Evolutionary conservation across 2,888 invertebrate genomes (phyloP).

Genomic region (Eucriotettix oculatus): DNA sequence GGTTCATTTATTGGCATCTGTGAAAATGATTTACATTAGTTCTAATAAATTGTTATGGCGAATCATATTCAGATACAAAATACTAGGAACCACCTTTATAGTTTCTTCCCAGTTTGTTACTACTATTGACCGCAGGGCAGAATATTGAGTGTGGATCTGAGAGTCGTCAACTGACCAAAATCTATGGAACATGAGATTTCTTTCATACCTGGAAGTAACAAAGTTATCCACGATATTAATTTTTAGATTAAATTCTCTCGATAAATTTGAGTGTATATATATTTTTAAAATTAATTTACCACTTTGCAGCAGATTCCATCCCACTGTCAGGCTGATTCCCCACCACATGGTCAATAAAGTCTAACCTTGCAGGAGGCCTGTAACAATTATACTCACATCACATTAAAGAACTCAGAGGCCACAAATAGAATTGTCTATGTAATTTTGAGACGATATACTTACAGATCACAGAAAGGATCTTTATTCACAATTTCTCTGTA

Average conservation of each 20-base stretch:
- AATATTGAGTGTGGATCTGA: constrained; percentile 90
- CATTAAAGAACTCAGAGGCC: not conserved
- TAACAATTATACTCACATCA: constrained; percentile 16
- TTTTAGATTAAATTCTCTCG: not conserved
- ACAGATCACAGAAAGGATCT: constrained; percentile 42
- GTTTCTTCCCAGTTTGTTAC: constrained; percentile 97
- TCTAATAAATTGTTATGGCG: not conserved
- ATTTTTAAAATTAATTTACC: constrained; percentile 44
- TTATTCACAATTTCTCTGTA: constrained; percentile 34
- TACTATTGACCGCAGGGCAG: constrained; percentile 90
- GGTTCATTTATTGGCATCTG: constrained; percentile 96
- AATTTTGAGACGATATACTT: constrained; percentile 22
- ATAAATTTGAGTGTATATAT: too few species aligned
- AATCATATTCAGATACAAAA: not conserved
- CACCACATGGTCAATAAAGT: constrained; percentile 92
- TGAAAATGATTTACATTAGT: constrained; percentile 8
- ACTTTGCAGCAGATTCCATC: constrained; percentile 80
- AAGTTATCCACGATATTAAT: not conserved
- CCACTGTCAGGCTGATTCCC: constrained; percentile 88
- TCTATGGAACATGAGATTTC: constrained; percentile 56
- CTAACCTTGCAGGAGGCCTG: constrained; percentile 54
- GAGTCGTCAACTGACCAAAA: constrained; percentile 98
- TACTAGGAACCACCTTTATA: constrained; percentile 41
- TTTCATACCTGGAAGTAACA: constrained; percentile 43
- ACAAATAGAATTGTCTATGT: not conserved